phyloP scores from a whole-genome alignment of 2,113 vertebrate species.

The Hippocampus comes region DNA sequence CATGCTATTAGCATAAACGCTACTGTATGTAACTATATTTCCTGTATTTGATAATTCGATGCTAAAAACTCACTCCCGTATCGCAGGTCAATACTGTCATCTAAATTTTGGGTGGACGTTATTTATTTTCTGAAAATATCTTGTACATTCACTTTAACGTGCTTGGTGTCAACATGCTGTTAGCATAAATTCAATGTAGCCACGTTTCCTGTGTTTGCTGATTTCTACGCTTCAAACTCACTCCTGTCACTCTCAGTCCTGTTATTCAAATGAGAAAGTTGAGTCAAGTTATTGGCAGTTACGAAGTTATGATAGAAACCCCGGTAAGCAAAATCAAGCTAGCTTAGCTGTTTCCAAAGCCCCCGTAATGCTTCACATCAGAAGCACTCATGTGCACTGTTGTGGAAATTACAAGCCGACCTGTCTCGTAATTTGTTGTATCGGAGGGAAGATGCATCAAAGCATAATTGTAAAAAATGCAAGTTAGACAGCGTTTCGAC shows the following conservation, averaged over 20 bases:
- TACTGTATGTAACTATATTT: too few relatives aligned
- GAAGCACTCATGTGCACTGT: background rate
- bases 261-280: background rate
- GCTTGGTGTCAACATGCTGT: background rate
- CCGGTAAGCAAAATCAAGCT: background rate
- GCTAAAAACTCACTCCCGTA: too few relatives aligned
- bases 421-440: background rate
- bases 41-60: too few relatives aligned
- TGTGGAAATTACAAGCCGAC: background rate
- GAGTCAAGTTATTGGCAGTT: background rate
- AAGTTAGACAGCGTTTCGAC: constrained; percentile 15
- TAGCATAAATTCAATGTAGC: too few relatives aligned
- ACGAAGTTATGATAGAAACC: too few relatives aligned
- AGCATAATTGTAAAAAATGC: background rate
- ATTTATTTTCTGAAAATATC: background rate
- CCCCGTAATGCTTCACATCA: background rate
- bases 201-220: too few relatives aligned
- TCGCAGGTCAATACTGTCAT: too few relatives aligned
- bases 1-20: too few relatives aligned
- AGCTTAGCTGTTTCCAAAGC: background rate
- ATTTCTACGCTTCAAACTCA: too few relatives aligned
- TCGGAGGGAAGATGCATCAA: background rate
- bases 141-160: background rate
- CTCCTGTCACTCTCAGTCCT: too few relatives aligned
- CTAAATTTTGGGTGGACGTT: background rate